These are phyloP conservation scores for Pseudopipra pipra DNA, from an alignment of 2,113 vertebrate genomes.

Conservation along the genomic window DNA sequence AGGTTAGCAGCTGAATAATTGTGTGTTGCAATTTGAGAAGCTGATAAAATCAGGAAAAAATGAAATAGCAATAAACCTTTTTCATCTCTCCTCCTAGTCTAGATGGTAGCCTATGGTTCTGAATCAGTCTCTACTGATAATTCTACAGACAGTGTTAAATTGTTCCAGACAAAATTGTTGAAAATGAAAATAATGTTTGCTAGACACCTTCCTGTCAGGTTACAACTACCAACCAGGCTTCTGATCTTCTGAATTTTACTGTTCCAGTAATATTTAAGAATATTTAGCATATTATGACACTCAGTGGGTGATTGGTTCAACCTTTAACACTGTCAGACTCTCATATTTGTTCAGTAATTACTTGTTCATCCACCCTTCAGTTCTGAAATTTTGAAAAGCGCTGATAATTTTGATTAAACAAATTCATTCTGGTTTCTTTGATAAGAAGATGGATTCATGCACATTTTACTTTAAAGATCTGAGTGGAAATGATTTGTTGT, in stretches of 20 bases:
- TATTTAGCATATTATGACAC: background rate
- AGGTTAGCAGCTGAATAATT: background rate
- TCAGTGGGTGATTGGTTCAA: background rate
- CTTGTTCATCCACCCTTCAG: background rate
- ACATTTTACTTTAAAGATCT: constrained; percentile 3
- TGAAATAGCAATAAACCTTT: background rate
- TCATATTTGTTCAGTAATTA: background rate
- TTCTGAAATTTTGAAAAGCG: background rate
- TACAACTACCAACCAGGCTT: background rate
- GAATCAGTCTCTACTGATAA: background rate
- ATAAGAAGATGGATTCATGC: background rate
- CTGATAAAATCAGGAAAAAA: background rate
- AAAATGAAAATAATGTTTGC: background rate
- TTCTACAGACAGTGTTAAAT: background rate
- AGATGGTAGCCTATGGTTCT: background rate
- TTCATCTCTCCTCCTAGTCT: background rate
- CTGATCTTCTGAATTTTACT: background rate
- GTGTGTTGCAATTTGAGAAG: background rate
- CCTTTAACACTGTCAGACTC: background rate
- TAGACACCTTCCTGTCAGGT: background rate
- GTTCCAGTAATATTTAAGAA: background rate
- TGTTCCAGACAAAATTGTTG: background rate
- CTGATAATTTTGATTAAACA: background rate
- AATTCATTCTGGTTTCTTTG: background rate
- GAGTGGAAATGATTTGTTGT: background rate